Conservation (phyloP, 2,113 vertebrate species). For the Ctenodactylus gundi region DNA sequence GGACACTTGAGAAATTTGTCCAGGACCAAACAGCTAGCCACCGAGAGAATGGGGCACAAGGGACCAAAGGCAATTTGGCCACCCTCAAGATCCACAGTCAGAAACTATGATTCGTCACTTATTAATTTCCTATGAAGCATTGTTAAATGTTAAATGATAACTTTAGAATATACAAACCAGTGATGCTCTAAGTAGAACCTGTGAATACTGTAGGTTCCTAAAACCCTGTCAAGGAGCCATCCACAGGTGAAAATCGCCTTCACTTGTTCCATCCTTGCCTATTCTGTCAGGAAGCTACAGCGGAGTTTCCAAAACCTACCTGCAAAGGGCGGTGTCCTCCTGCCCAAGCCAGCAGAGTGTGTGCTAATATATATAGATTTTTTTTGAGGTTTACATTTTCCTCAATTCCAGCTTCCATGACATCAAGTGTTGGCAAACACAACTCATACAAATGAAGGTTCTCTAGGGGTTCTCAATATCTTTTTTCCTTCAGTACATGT, state of each 20-base stretch:
- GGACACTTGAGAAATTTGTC: background rate
- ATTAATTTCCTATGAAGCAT: background rate
- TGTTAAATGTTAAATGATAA: background rate
- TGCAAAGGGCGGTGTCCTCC: accelerated
- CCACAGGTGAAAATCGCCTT: background rate
- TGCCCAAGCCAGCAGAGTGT: accelerated
- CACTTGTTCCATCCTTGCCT: background rate
- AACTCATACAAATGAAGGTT: background rate
- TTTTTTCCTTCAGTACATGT: background rate
- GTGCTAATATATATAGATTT: background rate
- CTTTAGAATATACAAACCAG: background rate
- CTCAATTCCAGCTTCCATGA: background rate
- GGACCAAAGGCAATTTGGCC: background rate
- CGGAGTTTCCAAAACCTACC: background rate
- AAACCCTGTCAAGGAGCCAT: background rate
- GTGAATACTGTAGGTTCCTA: too few species aligned
- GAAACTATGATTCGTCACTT: background rate
- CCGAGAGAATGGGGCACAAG: accelerated
- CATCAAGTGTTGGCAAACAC: background rate
- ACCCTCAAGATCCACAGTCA: background rate
- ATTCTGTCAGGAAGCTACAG: too few species aligned
- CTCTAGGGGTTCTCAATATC: background rate
- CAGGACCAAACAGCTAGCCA: background rate
- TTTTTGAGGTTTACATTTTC: background rate
- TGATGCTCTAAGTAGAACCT: background rate